Base-by-base conservation (phyloP, 2,888 invertebrate genomes). In the Teleiodes luculella region DNA sequence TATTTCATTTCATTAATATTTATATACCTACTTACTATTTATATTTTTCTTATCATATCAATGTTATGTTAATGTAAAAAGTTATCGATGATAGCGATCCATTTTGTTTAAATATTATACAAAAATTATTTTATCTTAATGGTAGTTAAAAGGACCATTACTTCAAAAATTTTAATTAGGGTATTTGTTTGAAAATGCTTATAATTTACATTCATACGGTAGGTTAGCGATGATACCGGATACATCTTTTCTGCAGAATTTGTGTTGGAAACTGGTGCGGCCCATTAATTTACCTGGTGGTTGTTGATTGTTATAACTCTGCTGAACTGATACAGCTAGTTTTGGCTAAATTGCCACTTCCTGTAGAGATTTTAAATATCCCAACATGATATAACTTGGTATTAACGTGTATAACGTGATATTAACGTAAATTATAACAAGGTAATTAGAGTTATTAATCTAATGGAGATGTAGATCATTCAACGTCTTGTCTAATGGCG, bases 321-420 rank as follows among this genome's bases (percentile, higher is more conserved):
- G n/a, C n/a, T n/a, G n/a, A n/a, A 61, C 24, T 63, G 64, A 72
- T 68, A 65, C 63, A 61, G 62, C 66, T 65, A 61, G 66, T 73
- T 75, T 70, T 61, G 61, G 54, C 60, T 66, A 70, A 75, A 70
- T 69, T 70, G 58, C 57, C 50, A 63, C 61, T 70, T 70, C 74
- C 70, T 65, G 53, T 52, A 52, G 56, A 61, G 54, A 63, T 65
- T 33, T 20, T 43, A 28, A 24, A 24, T 43, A 18, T 24, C n/a
- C 7, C 43, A 20, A 39, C 16, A 10, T 8, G 16, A 14, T 18
- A 16, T 24, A 24, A 6, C 24, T 24, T n/a, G n/a, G n/a, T n/a
- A n/a, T n/a, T n/a, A n/a, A n/a, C n/a, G n/a, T n/a, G n/a, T n/a
- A n/a, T n/a, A n/a, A n/a, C n/a, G n/a, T n/a, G n/a, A n/a, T n/a